Evolutionary conservation across 2,888 invertebrate genomes (phyloP).

Genomic region (Eustalomyia histrio): DNA sequence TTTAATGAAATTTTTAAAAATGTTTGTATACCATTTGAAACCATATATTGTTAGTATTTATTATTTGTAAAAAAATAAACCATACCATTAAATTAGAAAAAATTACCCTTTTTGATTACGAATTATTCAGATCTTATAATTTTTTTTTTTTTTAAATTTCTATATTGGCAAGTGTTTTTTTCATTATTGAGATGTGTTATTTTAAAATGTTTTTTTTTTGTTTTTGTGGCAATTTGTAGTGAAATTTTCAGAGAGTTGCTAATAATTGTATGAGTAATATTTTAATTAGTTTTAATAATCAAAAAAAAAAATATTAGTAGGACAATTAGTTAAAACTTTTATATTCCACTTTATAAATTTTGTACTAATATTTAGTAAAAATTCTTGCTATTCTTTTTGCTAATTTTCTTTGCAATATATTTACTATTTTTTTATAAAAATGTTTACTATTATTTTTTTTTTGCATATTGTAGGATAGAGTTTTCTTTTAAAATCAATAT

Average conservation of each 20-base stretch:
- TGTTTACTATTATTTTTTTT: too few relatives aligned
- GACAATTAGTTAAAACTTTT: too few relatives aligned
- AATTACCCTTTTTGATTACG: conserved; percentile 68
- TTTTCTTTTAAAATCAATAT: too few relatives aligned
- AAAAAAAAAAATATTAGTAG: too few relatives aligned
- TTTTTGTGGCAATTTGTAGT: neutral
- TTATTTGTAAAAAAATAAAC: conserved; percentile 48
- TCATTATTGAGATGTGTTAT: neutral
- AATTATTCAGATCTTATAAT: conserved; percentile 62
- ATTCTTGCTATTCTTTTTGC: too few relatives aligned
- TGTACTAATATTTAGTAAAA: too few relatives aligned
- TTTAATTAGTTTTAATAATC: too few relatives aligned
- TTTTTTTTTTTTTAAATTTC: neutral
- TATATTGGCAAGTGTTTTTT: conserved; percentile 49
- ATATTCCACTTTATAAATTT: too few relatives aligned
- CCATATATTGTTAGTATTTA: conserved; percentile 51
- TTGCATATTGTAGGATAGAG: too few relatives aligned
- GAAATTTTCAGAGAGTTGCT: neutral
- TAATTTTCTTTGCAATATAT: too few relatives aligned
- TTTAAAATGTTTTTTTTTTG: conserved; percentile 4
- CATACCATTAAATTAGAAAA: conserved; percentile 56
- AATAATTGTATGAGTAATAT: too few relatives aligned
- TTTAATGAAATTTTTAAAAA: conserved; percentile 47
- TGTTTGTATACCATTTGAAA: conserved; percentile 61
- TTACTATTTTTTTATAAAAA: too few relatives aligned